phyloP scores from a whole-genome alignment of 2,888 invertebrate species.

The Chaetogeoica ovagalla region DNA sequence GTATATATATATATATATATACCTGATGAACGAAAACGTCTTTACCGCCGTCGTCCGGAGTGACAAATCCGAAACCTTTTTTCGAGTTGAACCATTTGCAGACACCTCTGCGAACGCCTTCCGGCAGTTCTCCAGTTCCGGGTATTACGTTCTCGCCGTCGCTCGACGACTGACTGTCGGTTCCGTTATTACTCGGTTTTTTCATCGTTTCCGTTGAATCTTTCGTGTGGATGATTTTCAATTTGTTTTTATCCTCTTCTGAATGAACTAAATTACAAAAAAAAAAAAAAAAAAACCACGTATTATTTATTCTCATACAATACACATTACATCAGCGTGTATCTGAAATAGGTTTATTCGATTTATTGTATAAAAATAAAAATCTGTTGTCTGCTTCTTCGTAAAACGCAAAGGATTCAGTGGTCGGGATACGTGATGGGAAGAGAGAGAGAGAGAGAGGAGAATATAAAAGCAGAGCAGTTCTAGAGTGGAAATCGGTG shows the following conservation, averaged over 20 bases:
- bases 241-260: slow-evolving; percentile 1
- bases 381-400: neutral
- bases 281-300: neutral
- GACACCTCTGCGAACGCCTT: slow-evolving; percentile 67
- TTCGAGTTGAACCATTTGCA: slow-evolving; percentile 97
- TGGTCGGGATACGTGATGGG: too few species aligned
- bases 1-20: slow-evolving; percentile 58
- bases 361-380: neutral
- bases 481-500: too few species aligned
- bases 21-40: slow-evolving; percentile 96
- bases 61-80: slow-evolving; percentile 93
- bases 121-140: slow-evolving; percentile 62
- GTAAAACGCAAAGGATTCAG: too few species aligned
- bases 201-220: slow-evolving; percentile 3
- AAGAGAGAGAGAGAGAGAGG: too few species aligned
- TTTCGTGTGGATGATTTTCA: neutral
- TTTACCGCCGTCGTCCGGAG: slow-evolving; percentile 84
- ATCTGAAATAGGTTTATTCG: neutral
- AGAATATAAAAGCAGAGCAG: too few species aligned
- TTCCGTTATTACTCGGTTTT: slow-evolving; percentile 30
- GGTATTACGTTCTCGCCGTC: slow-evolving; percentile 58
- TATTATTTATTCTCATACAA: neutral
- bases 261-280: slow-evolving; percentile 3
- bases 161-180: slow-evolving; percentile 25
- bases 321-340: too few species aligned